Evolutionary conservation across 2,888 invertebrate genomes (phyloP).

Genomic region (Chalcosyrphus nemorum): DNA sequence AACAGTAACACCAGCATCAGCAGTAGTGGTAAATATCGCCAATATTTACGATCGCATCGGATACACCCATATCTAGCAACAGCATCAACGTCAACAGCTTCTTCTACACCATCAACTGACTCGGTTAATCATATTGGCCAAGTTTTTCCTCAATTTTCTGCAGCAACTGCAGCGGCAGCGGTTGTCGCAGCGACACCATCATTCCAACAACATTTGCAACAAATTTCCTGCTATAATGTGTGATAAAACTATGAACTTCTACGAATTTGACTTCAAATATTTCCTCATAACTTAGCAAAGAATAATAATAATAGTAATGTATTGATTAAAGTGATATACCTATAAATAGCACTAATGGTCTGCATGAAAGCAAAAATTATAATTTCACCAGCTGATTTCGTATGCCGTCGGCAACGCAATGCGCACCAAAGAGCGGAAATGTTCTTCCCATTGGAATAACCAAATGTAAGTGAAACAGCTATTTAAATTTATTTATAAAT

Average conservation of each 20-base stretch:
- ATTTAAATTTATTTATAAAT: neutral
- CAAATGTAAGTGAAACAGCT: slow-evolving; percentile 9
- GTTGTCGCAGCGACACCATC: slow-evolving; percentile 78
- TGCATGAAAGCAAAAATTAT: neutral
- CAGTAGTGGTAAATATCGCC: slow-evolving; percentile 84
- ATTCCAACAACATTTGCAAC: slow-evolving; percentile 83
- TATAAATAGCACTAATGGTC: neutral
- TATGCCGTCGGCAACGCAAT: neutral
- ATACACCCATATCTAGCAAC: slow-evolving; percentile 84
- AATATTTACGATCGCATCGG: slow-evolving; percentile 84
- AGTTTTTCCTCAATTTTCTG: slow-evolving; percentile 83
- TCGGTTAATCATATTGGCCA: slow-evolving; percentile 78
- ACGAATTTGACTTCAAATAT: slow-evolving; percentile 35
- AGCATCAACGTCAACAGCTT: slow-evolving; percentile 81
- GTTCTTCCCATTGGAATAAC: neutral
- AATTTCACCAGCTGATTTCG: neutral
- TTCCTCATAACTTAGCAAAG: slow-evolving; percentile 9
- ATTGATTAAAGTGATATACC: neutral
- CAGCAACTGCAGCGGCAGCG: slow-evolving; percentile 77
- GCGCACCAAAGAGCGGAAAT: neutral
- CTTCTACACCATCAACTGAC: slow-evolving; percentile 80
- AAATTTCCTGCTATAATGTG: slow-evolving; percentile 85
- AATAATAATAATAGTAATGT: neutral
- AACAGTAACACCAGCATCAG: slow-evolving; percentile 66
- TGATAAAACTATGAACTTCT: slow-evolving; percentile 80